Evolutionary conservation across 1,140 invertebrate species (phyloP).

Genomic region (Ceratina japonica): DNA sequence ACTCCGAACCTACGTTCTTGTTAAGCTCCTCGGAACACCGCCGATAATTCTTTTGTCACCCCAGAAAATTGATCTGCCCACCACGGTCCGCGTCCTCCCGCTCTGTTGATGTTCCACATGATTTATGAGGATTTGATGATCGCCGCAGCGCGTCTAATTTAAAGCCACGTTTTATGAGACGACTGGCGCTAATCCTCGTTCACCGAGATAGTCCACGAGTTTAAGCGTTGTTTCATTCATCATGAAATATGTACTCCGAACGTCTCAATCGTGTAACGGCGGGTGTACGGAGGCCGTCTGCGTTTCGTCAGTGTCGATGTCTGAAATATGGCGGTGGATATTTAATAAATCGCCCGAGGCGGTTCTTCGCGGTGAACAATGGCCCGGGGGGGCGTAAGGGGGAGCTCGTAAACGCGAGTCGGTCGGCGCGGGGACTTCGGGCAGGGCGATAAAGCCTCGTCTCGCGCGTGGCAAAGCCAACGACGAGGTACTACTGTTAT

Average conservation of each 20-base stretch:
- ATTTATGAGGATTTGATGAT: background rate
- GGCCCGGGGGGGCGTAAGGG: constrained; percentile 1
- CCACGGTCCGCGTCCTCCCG: background rate
- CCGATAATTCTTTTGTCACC: constrained; percentile 22
- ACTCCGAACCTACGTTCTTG: constrained; percentile 18
- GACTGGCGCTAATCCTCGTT: no score
- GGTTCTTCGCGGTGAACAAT: constrained; percentile 27
- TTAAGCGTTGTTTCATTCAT: no score
- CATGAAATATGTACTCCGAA: no score
- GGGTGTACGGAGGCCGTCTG: no score
- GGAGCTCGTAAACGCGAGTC: constrained; percentile 42
- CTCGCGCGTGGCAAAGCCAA: background rate
- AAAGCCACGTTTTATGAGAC: no score
- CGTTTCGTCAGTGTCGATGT: background rate
- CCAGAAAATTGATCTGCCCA: constrained; percentile 21
- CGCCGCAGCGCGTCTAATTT: background rate
- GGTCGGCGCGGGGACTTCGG: constrained; percentile 9
- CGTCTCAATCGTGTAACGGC: no score
- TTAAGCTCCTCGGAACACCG: constrained; percentile 15
- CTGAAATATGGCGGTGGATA: constrained; percentile 1
- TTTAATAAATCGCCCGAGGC: constrained; percentile 34
- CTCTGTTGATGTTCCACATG: background rate
- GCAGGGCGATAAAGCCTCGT: constrained; percentile 37
- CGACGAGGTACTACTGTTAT: constrained; percentile 60
- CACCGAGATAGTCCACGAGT: no score